Evolutionary conservation across 2,797 vertebrate genomes (phyloP).

Genomic region (Emys orbicularis): DNA sequence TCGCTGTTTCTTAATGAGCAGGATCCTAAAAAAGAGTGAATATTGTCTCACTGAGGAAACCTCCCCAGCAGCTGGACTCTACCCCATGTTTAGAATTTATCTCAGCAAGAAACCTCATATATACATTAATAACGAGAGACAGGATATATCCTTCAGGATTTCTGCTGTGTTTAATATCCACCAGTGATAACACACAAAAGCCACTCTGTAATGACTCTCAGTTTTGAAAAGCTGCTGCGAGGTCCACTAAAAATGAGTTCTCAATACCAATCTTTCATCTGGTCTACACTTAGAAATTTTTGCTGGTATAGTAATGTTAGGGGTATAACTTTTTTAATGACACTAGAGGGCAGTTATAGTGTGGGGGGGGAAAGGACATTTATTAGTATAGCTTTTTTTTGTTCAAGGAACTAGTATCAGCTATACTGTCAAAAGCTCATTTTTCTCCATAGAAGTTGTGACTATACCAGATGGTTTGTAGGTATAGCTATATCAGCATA

Average conservation of each 20-base stretch:
- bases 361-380: not conserved
- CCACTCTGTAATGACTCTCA: not conserved
- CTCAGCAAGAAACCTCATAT: not conserved
- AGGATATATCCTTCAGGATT: not conserved
- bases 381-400: not conserved
- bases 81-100: not conserved
- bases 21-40: not conserved
- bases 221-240: not conserved
- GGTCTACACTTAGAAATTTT: fast-evolving
- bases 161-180: not conserved
- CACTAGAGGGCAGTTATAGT: fast-evolving
- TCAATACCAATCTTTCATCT: not conserved
- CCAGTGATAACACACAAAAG: not conserved
- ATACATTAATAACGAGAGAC: not conserved
- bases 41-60: too few relatives aligned
- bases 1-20: not conserved
- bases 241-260: not conserved
- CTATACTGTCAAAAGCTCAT: not conserved
- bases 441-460: not conserved
- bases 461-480: fast-evolving
- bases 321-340: not conserved
- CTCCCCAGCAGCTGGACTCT: not conserved
- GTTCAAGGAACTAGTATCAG: fast-evolving
- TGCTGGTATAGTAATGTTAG: not conserved
- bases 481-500: not conserved